phyloP scores from a whole-genome alignment of 2,888 invertebrate genomes.

The Creontiades dilutus region DNA sequence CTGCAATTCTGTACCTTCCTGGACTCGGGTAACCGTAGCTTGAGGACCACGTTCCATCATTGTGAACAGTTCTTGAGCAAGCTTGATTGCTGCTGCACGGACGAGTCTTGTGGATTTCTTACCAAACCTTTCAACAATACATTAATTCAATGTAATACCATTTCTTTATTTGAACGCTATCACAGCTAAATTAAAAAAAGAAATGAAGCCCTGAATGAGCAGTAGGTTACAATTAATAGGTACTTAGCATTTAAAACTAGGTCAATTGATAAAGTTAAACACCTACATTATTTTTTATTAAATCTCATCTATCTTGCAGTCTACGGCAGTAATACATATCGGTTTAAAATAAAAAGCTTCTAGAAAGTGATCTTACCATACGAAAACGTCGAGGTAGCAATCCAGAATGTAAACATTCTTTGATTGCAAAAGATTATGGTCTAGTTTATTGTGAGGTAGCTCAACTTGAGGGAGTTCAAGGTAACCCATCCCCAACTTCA shows the following conservation, averaged over 20 bases:
- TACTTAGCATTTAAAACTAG: too few relatives aligned
- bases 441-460: conserved; percentile 87
- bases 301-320: too few relatives aligned
- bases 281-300: too few relatives aligned
- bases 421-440: conserved; percentile 89
- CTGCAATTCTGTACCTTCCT: conserved; percentile 94
- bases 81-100: conserved; percentile 95
- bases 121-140: conserved; percentile 86
- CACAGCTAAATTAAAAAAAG: too few relatives aligned
- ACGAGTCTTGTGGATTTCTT: conserved; percentile 97
- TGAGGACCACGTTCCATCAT: conserved; percentile 95
- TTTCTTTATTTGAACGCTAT: too few relatives aligned
- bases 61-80: conserved; percentile 96
- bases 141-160: neutral
- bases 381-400: conserved; percentile 95
- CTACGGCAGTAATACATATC: too few relatives aligned
- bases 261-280: too few relatives aligned
- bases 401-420: conserved; percentile 98
- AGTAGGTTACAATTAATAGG: too few relatives aligned
- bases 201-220: too few relatives aligned
- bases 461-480: conserved; percentile 97
- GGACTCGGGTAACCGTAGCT: conserved; percentile 92
- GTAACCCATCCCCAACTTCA: conserved; percentile 98
- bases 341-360: too few relatives aligned
- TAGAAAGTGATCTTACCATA: conserved; percentile 92